Percentiles rank a stretch among this genome's conserved stretches.
Conservation (phyloP, 2,888 invertebrate species). For the Ferdinandea cuprea region DNA sequence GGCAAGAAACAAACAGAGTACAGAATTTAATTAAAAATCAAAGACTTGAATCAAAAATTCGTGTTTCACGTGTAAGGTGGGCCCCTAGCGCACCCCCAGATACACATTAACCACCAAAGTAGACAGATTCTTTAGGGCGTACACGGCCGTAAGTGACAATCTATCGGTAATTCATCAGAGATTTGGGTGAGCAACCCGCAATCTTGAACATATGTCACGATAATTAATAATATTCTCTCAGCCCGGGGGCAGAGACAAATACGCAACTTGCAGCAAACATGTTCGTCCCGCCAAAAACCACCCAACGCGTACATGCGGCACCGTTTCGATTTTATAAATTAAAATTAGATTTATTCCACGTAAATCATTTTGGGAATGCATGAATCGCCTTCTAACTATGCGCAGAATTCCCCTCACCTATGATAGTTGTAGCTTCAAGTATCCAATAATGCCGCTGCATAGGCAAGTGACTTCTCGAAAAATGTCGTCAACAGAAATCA, state of each 20-base stretch:
- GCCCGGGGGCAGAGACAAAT: conserved; percentile 64
- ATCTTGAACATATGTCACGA: conserved; percentile 72
- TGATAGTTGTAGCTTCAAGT: neutral
- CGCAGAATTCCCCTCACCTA: conserved; percentile 38
- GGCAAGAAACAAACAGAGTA: conserved; percentile 20
- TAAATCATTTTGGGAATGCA: conserved; percentile 79
- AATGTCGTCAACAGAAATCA: conserved; percentile 73
- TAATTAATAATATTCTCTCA: conserved; percentile 75
- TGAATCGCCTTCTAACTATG: conserved; percentile 61
- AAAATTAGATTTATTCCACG: conserved; percentile 81
- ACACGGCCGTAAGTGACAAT: conserved; percentile 71
- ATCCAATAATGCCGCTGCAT: neutral
- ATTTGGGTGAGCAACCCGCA: conserved; percentile 54
- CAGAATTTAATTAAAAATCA: conserved; percentile 59
- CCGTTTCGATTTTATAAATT: conserved; percentile 79
- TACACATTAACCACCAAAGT: conserved; percentile 19
- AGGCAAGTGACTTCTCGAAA: conserved; percentile 38
- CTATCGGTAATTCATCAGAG: conserved; percentile 74
- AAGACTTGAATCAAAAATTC: conserved; percentile 57
- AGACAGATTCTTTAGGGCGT: conserved; percentile 52
- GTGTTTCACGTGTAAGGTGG: conserved; percentile 56
- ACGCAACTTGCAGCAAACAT: conserved; percentile 63
- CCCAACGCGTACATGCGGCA: conserved; percentile 76
- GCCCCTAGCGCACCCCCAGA: conserved; percentile 30
- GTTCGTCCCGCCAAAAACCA: conserved; percentile 69